These are phyloP conservation scores for Apocrypta bakeri DNA, from an alignment of 1,140 invertebrate species.

Conservation along the genomic window DNA sequence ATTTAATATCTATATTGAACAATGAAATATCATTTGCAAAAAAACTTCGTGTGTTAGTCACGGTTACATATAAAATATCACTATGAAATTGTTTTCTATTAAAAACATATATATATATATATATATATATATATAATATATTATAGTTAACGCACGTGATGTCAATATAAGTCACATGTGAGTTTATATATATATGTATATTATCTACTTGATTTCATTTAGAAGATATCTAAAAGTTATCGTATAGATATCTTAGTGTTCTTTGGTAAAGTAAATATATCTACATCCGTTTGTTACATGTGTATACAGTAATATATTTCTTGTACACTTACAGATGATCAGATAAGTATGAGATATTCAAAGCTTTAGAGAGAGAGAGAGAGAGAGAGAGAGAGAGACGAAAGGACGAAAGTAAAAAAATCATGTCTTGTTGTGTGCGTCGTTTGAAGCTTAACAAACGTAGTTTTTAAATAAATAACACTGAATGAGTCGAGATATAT, in stretches of 20 bases:
- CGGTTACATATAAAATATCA: too few species aligned
- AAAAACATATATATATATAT: too few species aligned
- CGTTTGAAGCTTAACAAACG: not conserved
- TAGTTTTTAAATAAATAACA: not conserved
- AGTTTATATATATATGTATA: too few species aligned
- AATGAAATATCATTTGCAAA: too few species aligned
- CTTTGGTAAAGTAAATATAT: not conserved
- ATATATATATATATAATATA: too few species aligned
- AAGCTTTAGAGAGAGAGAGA: not conserved
- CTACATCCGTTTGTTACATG: not conserved
- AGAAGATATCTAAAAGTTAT: not conserved
- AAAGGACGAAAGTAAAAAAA: constrained; percentile 25
- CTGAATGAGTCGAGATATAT: not conserved
- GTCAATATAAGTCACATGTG: too few species aligned
- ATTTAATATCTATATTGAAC: too few species aligned
- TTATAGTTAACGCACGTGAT: too few species aligned
- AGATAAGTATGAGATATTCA: not conserved
- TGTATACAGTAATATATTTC: not conserved
- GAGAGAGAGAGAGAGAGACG: too few species aligned
- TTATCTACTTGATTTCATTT: not conserved
- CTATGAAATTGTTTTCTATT: too few species aligned
- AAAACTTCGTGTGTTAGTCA: too few species aligned
- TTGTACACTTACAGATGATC: not conserved
- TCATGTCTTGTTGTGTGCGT: not conserved
- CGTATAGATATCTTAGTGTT: not conserved